Percentiles rank a stretch among this genome's conserved stretches.
phyloP scores from a whole-genome alignment of 2,113 vertebrate genomes.

The Coreoperca whiteheadi region DNA sequence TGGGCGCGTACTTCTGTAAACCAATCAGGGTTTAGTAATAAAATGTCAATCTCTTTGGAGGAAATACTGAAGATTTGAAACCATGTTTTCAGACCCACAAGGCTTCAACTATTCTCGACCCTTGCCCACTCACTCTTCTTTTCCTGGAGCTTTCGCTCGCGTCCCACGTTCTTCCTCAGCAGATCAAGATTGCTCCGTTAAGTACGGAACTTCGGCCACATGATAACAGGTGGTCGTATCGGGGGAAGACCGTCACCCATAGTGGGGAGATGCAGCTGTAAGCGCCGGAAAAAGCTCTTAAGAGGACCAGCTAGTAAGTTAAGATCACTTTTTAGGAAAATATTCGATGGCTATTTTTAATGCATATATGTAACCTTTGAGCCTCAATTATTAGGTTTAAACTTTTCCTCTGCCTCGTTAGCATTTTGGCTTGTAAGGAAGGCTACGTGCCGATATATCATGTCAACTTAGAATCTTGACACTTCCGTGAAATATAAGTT shows the following conservation, averaged over 20 bases:
- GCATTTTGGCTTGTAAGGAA: neutral
- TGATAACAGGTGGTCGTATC: neutral
- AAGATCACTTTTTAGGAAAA: too few species aligned
- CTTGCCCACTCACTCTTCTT: neutral
- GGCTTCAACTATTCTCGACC: neutral
- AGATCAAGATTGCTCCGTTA: neutral
- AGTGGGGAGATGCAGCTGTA: neutral
- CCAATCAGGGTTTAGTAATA: neutral
- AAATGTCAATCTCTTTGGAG: neutral
- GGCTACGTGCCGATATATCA: neutral
- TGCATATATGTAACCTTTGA: too few species aligned
- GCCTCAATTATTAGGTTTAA: neutral
- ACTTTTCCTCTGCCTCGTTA: too few species aligned
- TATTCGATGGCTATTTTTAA: too few species aligned
- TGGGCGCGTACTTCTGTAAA: neutral
- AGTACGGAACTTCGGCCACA: neutral
- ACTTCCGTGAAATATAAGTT: neutral
- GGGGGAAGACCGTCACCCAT: too few species aligned
- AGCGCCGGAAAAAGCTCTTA: neutral
- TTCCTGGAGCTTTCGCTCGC: neutral
- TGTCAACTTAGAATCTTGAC: neutral
- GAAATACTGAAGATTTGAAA: neutral
- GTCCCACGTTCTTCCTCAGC: neutral
- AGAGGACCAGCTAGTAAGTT: too few species aligned
- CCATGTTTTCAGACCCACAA: neutral